Percentiles rank a stretch among this genome's conserved stretches.
Conservation (phyloP, 2,888 invertebrate species). For the Agelastica alni region DNA sequence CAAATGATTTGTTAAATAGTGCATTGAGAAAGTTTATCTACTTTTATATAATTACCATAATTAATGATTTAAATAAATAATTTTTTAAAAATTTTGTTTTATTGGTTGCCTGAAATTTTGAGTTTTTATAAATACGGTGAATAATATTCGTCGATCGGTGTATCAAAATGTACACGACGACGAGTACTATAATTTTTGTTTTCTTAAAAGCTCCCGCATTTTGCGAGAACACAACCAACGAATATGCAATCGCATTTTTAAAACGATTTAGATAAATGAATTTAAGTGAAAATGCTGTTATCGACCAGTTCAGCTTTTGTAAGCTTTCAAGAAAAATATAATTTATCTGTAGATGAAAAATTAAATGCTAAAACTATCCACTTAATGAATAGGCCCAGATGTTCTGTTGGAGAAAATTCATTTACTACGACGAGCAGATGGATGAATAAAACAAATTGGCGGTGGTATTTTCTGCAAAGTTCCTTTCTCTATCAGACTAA, state of each 20-base stretch:
- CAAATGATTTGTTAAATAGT: too few relatives aligned
- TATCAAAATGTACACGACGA: too few relatives aligned
- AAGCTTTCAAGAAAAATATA: slow-evolving; percentile 1
- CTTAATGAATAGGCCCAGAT: not conserved
- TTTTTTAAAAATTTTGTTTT: too few relatives aligned
- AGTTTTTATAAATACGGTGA: too few relatives aligned
- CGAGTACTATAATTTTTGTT: too few relatives aligned
- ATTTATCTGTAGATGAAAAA: not conserved
- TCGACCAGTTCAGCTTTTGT: not conserved
- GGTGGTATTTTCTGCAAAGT: not conserved
- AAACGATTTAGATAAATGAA: not conserved
- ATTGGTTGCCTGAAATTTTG: too few relatives aligned
- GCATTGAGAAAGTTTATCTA: too few relatives aligned
- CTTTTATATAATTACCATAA: too few relatives aligned
- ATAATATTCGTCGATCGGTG: too few relatives aligned
- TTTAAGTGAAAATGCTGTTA: not conserved
- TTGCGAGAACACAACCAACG: not conserved
- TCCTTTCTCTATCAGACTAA: too few relatives aligned
- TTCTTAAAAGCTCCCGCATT: too few relatives aligned
- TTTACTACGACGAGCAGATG: not conserved
- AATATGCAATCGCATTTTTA: not conserved
- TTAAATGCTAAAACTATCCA: not conserved
- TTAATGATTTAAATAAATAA: too few relatives aligned
- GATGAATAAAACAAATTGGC: not conserved
- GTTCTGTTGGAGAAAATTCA: not conserved